A percentile compares a stretch with the other conserved stretches of the same genome.
These are phyloP conservation scores for Sanderia malayensis DNA, from an alignment of 30 jellyfish, hydroid and myxozoan genomes.

Conservation along the genomic window DNA sequence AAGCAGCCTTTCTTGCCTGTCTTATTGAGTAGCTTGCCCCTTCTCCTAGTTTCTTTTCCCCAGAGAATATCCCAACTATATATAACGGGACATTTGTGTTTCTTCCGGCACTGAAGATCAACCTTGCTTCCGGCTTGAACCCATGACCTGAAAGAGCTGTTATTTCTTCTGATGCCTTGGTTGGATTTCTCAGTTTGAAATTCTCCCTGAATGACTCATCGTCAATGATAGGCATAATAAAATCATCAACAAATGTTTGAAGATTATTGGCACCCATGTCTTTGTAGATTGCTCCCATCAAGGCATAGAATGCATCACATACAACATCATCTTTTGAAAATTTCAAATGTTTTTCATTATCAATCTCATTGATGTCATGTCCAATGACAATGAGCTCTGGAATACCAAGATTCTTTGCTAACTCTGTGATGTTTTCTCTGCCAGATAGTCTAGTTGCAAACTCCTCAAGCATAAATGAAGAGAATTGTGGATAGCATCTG, in stretches of 20 bases:
- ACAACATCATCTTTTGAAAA: conserved; percentile 71
- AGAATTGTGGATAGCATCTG: conserved; percentile 50
- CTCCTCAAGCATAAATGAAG: conserved; percentile 37
- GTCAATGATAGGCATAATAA: conserved; percentile 56
- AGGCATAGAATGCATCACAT: conserved; percentile 83
- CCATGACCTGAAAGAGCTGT: conserved; percentile 39
- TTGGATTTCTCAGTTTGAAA: conserved; percentile 54
- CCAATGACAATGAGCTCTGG: conserved; percentile 73
- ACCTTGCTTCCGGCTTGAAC: conserved; percentile 36
- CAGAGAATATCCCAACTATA: conserved; percentile 62
- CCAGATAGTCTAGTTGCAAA: conserved; percentile 35
- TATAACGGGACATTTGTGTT: conserved; percentile 55
- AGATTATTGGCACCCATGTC: conserved; percentile 69
- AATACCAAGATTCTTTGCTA: conserved; percentile 70
- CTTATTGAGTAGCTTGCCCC: conserved; percentile 45
- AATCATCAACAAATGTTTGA: conserved; percentile 65
- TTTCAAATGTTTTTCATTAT: conserved; percentile 42
- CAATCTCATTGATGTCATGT: conserved; percentile 54
- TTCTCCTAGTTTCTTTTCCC: conserved; percentile 46
- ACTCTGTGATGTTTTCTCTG: conserved; percentile 39
- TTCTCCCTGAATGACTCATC: conserved; percentile 60
- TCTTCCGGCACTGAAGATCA: conserved; percentile 28
- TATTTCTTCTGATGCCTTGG: conserved; percentile 23
- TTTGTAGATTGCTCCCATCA: conserved; percentile 81
- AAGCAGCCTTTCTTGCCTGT: conserved; percentile 63